Base-by-base conservation (phyloP, 1,140 invertebrate genomes). In the Papilio helenus region DNA sequence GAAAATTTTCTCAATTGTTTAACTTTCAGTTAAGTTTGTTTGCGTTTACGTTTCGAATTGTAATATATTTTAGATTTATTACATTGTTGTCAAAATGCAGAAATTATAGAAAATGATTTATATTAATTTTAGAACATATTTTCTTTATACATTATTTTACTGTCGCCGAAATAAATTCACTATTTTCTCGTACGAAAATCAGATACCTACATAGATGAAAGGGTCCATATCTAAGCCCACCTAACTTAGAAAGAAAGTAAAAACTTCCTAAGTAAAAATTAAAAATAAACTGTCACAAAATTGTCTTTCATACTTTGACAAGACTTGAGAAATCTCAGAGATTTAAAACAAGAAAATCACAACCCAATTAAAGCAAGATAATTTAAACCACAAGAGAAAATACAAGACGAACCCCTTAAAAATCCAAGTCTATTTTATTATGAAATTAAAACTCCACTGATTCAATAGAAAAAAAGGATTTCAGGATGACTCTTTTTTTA, bases 371-470 rank as follows among this genome's bases (percentile, higher is more conserved):
- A 81, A 88, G 81, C 79, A 80, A 86, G 81, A 86, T 84, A 83
- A 85, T 87, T 84, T 65, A 49, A 87, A 82, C 82, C 81, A 83
- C 83, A 77, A 77, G 80, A 83, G 82, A 87, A 88, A 88, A 88
- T 86, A 85, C 80, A 83, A 84, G 83, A 82, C 87, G 85, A 88
- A 83, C 82, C 83, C 82, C 83, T 77, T 87, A 72, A 78, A 86
- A 84, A 81, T 80, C 81, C 80, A 80, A 84, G 84, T 80, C 76
- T 89, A 84, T 86, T 90, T 87, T 87, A 86, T 84, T 83, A 87
- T 87, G 82, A 85, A 91, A 90, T 89, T 88, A 89, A 88, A 82
- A 85, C 80, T 86, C 80, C 82, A 85, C 85, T 89, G 82, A 84
- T 86, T 88, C 85, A 85, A 85, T 79, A 84, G 80, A 80, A 80